Base-by-base conservation (phyloP, 2,888 invertebrate species). In the Aphrophora alni region DNA sequence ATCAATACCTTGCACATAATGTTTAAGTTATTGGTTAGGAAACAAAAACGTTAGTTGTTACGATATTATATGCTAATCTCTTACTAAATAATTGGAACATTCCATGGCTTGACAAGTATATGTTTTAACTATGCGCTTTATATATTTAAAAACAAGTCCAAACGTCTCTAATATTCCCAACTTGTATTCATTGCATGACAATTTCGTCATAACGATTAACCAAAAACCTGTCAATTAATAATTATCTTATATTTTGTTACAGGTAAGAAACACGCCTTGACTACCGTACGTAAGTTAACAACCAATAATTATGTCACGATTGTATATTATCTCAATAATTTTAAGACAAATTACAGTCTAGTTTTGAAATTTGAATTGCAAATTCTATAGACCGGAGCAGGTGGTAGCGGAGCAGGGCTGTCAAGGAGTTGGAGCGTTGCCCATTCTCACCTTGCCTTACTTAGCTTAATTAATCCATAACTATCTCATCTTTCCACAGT, bases 341-440 rank as follows among this genome's bases (percentile, higher is more conserved):
- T 59, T 21, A n/a, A 7, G 21, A 59, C 59, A 59, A 59, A 59
- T 59, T 59, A 59, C 59, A 21, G 59, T 59, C 21, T 21, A 59
- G 59, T 59, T 59, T 59, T 59, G 59, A 59, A 59, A 59, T 59
- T 59, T 59, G 59, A 59, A 59, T 59, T 59, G 59, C 59, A 59
- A 59, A 59, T 59, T 14, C 3, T 4, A 3, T 3, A 21, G 5
- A 59, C 10, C 59, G 59, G 5, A 21, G 59, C 59, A 59, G 59
- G 59, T 59, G 59, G 59, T 59, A 33, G n/a, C n/a, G n/a, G n/a
- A n/a, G 44, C 14, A 10, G 44, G 44, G 8, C 17, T 14, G 44
- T 44, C 44, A 44, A n/a, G 21, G 7, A 59, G 21, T 44, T 44
- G 44, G 33, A 44, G 5, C 5, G 59, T 7, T 59, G 21, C 21